Evolutionary conservation across 2,797 vertebrate species (phyloP), one percentile per base, ranked within the genome.

Genomic region (Sebastes taczanowskii): DNA sequence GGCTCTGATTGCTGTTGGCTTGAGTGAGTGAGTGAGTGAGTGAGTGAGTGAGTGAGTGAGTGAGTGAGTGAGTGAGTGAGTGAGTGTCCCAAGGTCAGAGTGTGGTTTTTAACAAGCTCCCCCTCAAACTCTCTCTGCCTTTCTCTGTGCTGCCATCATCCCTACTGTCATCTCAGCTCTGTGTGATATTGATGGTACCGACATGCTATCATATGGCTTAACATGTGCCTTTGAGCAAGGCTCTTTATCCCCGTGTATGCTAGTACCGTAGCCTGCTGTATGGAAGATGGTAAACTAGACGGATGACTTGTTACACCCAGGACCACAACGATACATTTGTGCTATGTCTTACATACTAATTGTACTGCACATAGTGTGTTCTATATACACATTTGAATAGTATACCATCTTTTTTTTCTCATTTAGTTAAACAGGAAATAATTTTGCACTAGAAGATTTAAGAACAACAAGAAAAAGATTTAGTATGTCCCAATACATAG

Each of bases 1-100:
- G 46, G 55, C 14, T 58, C 34, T 86, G 83, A 91, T 70, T 84
- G 80, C 59, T 79, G 61, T 23, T 92, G 85, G 87, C 87, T 66
- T 35, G 34, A 34, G 34, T 34, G 34, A 38, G 35, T 38, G 35
- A 34, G 32, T 35, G 34, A 34, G 34, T 34, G 34, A 38, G 35
- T 38, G 35, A 38, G 32, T 32, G 32, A 32, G 60, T 71, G 59
- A 69, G 13, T 65, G 27, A 34, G 32, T 35, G 34, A 34, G 34
- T 34, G 34, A 38, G 35, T 38, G 35, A 38, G 32, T 32, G 32
- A 32, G 60, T 71, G 59, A 69, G 13, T 65, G 27, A 14, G 35
- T 42, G 25, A 66, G 11, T 63, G 14, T 11, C 49, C 29, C 77
- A 80, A 88, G 87, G 87, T 88, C 88, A 84, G 60, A 78, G 78